These are phyloP conservation scores for human DNA, from an alignment of 2,113 vertebrate species.

Conservation along the genomic window GRCh38 chr12:79198501-79199000, in stretches of 20 bases:
- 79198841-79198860: slow-evolving; percentile 66
- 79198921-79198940: background rate
- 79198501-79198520: slow-evolving; percentile 76
- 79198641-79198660: slow-evolving; percentile 73
- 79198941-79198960: background rate
- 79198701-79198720: slow-evolving; percentile 61
- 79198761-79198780: slow-evolving; percentile 73
- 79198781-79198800: slow-evolving; percentile 59
- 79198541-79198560: slow-evolving; percentile 75
- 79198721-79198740: slow-evolving; percentile 75
- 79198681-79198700: slow-evolving; percentile 48
- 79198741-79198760: slow-evolving; percentile 72
- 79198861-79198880: slow-evolving; percentile 8
- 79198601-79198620: slow-evolving; percentile 79
- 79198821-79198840: slow-evolving; percentile 47
- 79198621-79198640: slow-evolving; percentile 79
- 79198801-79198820: slow-evolving; percentile 69
- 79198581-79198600: slow-evolving; percentile 69
- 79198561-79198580: slow-evolving; percentile 77
- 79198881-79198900: background rate
- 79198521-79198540: slow-evolving; percentile 76
- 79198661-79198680: slow-evolving; percentile 63
- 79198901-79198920: background rate
- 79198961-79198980: background rate
- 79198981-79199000: background rate